Conservation (phyloP, 2,113 vertebrate species). For the Rana temporaria region DNA sequence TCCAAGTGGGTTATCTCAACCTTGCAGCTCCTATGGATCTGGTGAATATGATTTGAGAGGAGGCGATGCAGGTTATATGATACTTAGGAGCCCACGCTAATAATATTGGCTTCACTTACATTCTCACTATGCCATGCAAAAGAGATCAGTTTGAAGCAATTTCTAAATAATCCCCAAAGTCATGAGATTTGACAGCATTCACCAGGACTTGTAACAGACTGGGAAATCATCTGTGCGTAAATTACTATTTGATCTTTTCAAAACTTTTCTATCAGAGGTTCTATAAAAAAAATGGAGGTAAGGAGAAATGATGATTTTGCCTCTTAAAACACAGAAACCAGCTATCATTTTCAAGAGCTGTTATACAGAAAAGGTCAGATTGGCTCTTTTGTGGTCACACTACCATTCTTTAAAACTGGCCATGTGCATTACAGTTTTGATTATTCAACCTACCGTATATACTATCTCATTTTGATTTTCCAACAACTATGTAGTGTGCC, state of each 20-base stretch:
- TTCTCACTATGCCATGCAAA: conserved; percentile 73
- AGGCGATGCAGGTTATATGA: conserved; percentile 71
- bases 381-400: too few species aligned
- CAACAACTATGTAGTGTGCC: too few species aligned
- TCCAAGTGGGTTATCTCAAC: conserved; percentile 71
- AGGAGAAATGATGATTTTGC: too few species aligned
- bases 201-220: conserved; percentile 73
- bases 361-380: too few species aligned
- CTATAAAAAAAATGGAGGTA: too few species aligned
- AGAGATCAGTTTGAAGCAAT: conserved; percentile 73
- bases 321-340: too few species aligned
- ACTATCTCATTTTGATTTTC: too few species aligned
- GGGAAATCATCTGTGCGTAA: conserved; percentile 72
- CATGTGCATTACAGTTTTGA: too few species aligned
- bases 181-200: conserved; percentile 53
- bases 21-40: conserved; percentile 69
- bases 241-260: conserved; percentile 71
- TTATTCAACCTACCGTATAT: too few species aligned
- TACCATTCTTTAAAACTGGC: too few species aligned
- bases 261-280: conserved; percentile 58
- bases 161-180: conserved; percentile 73
- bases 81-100: conserved; percentile 68
- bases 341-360: too few species aligned
- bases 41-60: conserved; percentile 73
- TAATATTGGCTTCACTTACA: conserved; percentile 76